Evolutionary conservation across 2,797 vertebrate species (phyloP).

Genomic region (Diceros bicornis): DNA sequence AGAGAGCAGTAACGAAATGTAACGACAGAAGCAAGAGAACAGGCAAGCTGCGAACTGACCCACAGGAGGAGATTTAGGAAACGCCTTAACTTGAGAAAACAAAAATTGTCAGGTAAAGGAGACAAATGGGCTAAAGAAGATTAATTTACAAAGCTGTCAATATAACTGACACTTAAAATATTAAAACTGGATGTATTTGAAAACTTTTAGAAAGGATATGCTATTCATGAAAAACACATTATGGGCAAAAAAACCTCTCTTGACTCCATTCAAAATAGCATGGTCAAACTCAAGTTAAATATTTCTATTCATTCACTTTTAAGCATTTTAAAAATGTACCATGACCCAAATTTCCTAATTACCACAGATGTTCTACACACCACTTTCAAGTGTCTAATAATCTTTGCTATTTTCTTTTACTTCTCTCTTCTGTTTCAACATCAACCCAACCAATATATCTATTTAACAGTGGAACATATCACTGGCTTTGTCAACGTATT

Average conservation of each 20-base stretch:
- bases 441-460: neutral
- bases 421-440: neutral
- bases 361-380: neutral
- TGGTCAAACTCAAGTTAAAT: conserved; percentile 20
- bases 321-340: neutral
- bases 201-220: conserved; percentile 42
- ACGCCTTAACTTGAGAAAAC: neutral
- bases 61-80: neutral
- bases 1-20: neutral
- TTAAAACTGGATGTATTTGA: conserved; percentile 5
- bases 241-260: neutral
- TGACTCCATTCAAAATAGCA: neutral
- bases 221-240: conserved; percentile 26
- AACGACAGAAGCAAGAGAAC: neutral
- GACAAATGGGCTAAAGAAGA: conserved; percentile 32
- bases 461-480: neutral
- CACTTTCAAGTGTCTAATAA: neutral
- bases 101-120: neutral
- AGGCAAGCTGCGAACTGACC: neutral
- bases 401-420: conserved; percentile 11
- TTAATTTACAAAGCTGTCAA: conserved; percentile 38
- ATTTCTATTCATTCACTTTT: neutral
- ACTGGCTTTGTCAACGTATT: neutral
- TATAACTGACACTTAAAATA: conserved; percentile 20
- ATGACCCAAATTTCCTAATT: neutral